Evolutionary conservation across 2,888 invertebrate species (phyloP), one percentile per base, ranked within the genome.

Genomic region (Mythimna loreyi): DNA sequence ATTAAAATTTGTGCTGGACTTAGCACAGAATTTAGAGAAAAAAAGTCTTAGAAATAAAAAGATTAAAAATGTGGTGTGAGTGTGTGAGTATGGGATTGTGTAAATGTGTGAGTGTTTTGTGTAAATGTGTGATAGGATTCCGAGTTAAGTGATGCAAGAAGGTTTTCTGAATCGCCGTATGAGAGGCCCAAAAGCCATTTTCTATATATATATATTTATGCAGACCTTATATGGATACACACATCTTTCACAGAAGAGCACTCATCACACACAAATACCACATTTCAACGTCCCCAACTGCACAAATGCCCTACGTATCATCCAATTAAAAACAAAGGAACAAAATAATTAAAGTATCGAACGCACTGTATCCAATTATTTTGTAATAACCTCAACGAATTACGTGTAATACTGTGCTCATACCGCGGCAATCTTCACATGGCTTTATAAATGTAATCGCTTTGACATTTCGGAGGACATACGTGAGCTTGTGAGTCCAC

Each of bases 271-370:
- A 45, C 30, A 43, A 45, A 64, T 40, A 28, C 70, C 49, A 45
- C 50, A 57, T 59, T 69, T 72, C 50, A 65, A 80, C 55, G 66
- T 68, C 50, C 47, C 13, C 63, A 72, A n/a, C 53, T 79, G 62
- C 67, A 55, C 69, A 78, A 78, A 73, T 72, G 61, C 36, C 53
- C 21, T 56, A 50, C 40, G 52, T 62, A 45, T 57, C 60, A 47
- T 47, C 74, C 50, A 63, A 75, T 58, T 61, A 74, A 30, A 40
- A 25, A 61, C 36, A 67, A 75, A 78, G 21, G 62, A 72, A 65
- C 43, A 33, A 73, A 67, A 67, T 71, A 73, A 80, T 77, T 77
- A 80, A 74, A 72, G 83, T 71, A 83, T 81, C 72, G 83, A 81
- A 67, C 53, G 53, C 56, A 74, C 47, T 52, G 43, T 43, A 66